Conservation (phyloP, 2,797 vertebrate species). For the Anguilla marmorata region DNA sequence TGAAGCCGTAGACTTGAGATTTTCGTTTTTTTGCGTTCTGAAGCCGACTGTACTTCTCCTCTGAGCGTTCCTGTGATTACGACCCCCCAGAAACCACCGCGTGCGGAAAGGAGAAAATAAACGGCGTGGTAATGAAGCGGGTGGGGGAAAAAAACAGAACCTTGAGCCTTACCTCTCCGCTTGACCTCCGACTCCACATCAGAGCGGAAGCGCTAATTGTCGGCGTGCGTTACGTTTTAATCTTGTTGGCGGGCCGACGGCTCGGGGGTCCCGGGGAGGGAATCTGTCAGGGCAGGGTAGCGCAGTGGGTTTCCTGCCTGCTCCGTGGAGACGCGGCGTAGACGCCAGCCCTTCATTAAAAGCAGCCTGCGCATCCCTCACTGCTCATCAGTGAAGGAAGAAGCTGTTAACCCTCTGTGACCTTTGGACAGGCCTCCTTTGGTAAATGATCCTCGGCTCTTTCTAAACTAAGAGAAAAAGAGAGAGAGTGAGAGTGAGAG, state of each 20-base stretch:
- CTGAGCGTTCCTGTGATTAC: too few species aligned
- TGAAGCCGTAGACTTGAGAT: not conserved
- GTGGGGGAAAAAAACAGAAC: not conserved
- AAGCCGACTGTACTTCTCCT: not conserved
- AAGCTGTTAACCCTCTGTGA: not conserved
- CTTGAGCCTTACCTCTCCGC: not conserved
- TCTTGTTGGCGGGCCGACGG: not conserved
- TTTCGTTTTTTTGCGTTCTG: not conserved
- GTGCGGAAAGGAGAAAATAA: not conserved
- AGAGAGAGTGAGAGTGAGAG: not conserved
- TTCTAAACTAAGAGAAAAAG: not conserved
- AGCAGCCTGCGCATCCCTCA: not conserved
- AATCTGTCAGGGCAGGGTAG: not conserved
- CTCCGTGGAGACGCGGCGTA: not conserved
- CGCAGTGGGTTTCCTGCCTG: not conserved
- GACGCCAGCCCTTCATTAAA: slow-evolving; percentile 8
- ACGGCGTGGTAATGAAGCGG: not conserved
- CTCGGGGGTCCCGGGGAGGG: not conserved
- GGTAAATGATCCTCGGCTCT: slow-evolving; percentile 1
- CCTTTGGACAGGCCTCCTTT: slow-evolving; percentile 13
- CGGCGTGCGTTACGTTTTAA: not conserved
- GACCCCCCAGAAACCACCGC: not conserved
- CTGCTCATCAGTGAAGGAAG: slow-evolving; percentile 2
- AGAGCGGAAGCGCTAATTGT: slow-evolving; percentile 11
- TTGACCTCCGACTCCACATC: not conserved